Base-by-base conservation (phyloP, 1,140 invertebrate genomes). In the Panonychus citri region DNA sequence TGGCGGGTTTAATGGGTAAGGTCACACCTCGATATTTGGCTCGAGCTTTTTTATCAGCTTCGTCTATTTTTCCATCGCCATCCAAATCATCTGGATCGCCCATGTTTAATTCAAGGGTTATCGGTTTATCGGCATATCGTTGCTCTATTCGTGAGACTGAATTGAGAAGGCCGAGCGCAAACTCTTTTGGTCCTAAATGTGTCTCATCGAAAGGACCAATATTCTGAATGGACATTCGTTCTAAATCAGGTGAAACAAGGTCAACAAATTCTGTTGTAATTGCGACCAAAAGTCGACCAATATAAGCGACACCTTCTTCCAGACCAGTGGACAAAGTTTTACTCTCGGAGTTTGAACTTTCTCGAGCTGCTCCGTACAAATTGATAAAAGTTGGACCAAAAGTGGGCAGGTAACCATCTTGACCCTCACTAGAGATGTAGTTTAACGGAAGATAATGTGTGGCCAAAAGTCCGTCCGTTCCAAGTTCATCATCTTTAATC, bases 41-140 rank as follows among this genome's bases (percentile, higher is more conserved):
- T 17, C 60, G 61, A 12, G 56, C 59, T 55, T 60, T 63, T 12
- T 55, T 60, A 19, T 65, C 64, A 43, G 72, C 77, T 49, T 70
- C 74, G 4, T 73, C 71, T 5, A 77, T 78, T n/a, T 34, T 58
- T 78, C 76, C 61, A 80, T 81, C 61, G 15, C 84, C 83, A 68
- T 89, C 84, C 28, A 87, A 74, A 66, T 88, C 88, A 3, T 84
- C 84, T 46, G 81, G 80, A 69, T 89, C 88, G 1, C 71, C 85
- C 56, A 89, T 78, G 61, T 82, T 85, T 13, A 88, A 69, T 71
- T 89, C 85, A 66, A 88, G 87, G 62, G 78, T 81, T 57, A 89
- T 74, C 0, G 81, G 80, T 66, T 85, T 87, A 63, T 87, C 84
- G 12, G 76, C 76, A 3, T 86, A 65, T 78, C 79, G 64, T 15